phyloP scores from a whole-genome alignment of 2,888 invertebrate genomes.

The Leptopterna dolabrata region DNA sequence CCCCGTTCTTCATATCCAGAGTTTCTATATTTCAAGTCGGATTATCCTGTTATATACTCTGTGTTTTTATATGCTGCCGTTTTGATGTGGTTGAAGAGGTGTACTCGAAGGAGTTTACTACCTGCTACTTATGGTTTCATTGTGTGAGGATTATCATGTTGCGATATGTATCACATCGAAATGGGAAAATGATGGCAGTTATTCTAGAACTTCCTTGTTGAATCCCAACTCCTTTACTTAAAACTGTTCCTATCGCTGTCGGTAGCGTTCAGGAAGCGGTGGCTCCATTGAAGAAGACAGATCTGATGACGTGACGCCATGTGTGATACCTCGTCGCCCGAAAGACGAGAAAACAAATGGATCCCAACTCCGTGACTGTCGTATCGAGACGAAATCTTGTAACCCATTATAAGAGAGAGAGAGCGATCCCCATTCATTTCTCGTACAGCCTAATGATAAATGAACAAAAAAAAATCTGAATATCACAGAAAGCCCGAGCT shows the following conservation, averaged over 20 bases:
- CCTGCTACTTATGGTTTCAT: no score
- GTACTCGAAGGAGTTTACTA: no score
- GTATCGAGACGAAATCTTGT: slow-evolving; percentile 28
- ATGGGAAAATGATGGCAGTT: no score
- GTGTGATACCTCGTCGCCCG: not conserved
- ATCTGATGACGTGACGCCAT: not conserved
- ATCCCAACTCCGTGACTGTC: not conserved
- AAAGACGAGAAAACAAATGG: not conserved
- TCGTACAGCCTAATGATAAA: not conserved
- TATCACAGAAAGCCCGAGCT: not conserved
- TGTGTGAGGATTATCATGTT: no score
- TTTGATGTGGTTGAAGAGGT: no score
- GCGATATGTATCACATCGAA: no score
- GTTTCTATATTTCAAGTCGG: no score
- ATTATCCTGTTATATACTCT: no score
- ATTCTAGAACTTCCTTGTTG: no score
- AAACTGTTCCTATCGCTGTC: not conserved
- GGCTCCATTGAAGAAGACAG: not conserved
- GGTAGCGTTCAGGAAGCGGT: not conserved
- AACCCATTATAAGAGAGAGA: slow-evolving; percentile 18
- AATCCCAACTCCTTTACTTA: no score
- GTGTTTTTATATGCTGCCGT: no score
- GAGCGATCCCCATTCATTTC: slow-evolving; percentile 30
- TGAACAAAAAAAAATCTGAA: slow-evolving; percentile 22
- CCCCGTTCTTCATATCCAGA: no score